Conservation (phyloP, 2,113 vertebrate species). For the Bungarus multicinctus region DNA sequence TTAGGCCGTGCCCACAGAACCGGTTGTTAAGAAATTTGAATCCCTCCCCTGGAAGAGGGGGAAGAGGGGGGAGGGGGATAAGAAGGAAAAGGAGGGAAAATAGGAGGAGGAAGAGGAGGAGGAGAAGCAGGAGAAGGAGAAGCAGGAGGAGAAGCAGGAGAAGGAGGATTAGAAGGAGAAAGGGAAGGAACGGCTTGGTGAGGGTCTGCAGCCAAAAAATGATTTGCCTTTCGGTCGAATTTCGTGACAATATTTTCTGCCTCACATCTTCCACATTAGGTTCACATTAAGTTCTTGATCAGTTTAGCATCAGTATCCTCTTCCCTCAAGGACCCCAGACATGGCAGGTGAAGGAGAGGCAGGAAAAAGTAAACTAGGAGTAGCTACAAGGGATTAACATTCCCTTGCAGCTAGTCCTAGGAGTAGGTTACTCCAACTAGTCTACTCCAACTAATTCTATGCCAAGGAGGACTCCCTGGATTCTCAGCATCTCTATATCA, state of each 20-base stretch:
- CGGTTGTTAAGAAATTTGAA: no score
- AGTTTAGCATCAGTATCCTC: background rate
- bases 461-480: background rate
- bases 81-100: background rate
- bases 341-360: background rate
- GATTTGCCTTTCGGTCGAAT: background rate
- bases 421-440: background rate
- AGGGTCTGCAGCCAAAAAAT: background rate
- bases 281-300: background rate
- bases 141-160: accelerated
- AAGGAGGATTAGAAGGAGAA: no score
- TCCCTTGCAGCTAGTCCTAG: background rate
- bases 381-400: background rate
- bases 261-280: background rate
- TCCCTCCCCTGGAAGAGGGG: no score
- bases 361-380: background rate
- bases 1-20: no score
- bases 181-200: background rate
- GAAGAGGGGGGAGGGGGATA: background rate
- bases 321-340: background rate
- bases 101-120: background rate
- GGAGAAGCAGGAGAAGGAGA: accelerated
- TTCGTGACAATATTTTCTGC: background rate
- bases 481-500: background rate
- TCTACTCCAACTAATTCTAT: background rate